Base-by-base conservation (phyloP, 2,797 vertebrate genomes). In the Sebastes trivittatus region DNA sequence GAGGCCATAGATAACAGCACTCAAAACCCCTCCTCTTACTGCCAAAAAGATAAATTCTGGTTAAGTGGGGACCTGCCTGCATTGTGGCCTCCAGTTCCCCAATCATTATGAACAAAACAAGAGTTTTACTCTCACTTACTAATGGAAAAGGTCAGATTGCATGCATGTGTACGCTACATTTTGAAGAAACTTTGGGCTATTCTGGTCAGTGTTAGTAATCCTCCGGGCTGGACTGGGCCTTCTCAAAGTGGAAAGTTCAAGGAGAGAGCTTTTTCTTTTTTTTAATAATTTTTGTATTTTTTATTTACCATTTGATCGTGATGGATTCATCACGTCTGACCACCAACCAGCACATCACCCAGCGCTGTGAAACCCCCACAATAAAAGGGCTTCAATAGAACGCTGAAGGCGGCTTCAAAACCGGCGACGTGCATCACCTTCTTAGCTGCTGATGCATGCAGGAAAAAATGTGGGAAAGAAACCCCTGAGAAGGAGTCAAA, bases 11-110 rank as follows among this genome's bases (percentile, higher is more conserved):
- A 96, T 96, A 96, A 96, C 95, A 84, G 93, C 87, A 80, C 92
- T 94, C 93, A 94, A 92, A 94, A 93, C 93, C 95, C 94, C 95
- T 95, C 95, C 95, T 95, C 94, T 94, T 93, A 94, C 94, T 96
- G 96, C 94, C 95, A 95, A 95, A 96, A 95, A 96, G 95, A 96
- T 96, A 95, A 95, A 96, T 96, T 96, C 95, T 96, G 96, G 95
- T 96, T 96, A 96, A 96, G 94, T 95, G 95, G 95, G 92, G 95
- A 95, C 91, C 95, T 95, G 95, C 94, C 91, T 94, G 94, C 93
- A 82, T 93, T 92, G 90, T 94, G 94, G 92, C 93, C 94, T 94
- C 92, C 91, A 91, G 90, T 94, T 93, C 95, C 94, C 92, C 88
- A 85, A 92, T 96, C 94, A 95, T 95, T 95, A 95, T 82, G 92